Base-by-base conservation (phyloP, 2,113 vertebrate species). In the Calidris pygmaea region DNA sequence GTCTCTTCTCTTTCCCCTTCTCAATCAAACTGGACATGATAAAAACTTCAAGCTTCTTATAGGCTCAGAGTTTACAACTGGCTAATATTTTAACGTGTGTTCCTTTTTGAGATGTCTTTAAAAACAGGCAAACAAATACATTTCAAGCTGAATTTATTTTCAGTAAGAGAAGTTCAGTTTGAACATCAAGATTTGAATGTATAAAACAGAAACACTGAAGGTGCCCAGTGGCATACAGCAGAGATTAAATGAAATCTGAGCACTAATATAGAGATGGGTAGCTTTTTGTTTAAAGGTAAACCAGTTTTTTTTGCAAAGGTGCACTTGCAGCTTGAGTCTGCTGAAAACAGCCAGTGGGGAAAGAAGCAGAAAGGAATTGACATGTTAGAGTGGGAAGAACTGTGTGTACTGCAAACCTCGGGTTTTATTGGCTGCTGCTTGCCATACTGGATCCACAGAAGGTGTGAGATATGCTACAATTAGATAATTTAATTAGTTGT, bases 371-470 rank as follows among this genome's bases (percentile, higher is more conserved):
- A 55, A 14, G 50, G 50, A 29, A 16, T 3, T 5, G 55, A 13
- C 12, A 13, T 1, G 29, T 32, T 67, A 12, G 14, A 12, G 66
- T 0, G 0, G 41, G 50, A 32, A 58, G 48, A 53, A 12, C 48
- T 5, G 23, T 1, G 43, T 15, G 27, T 3, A 1, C 50, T 21
- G 45, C 24, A 30, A 24, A 55, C 10, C 41, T 9, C 2, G 20
- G 43, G 29, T 1, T 32, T 43, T n/a, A 2, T 18, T 55, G 48
- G 50, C 77, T 84, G 76, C 82, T 65, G 35, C 45, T 56, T n/a
- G 74, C 34, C 7, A 3, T 7, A 18, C 39, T 32, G 10, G 9
- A 56, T 22, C 71, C 35, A 18, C 26, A 3, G 53, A 7, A 43
- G 39, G 21, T 12, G 32, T 22, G 56, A 86, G 37, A 55, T 12